These are phyloP conservation scores for Eriosoma lanigerum DNA, from an alignment of 1,140 invertebrate genomes.

Conservation along the genomic window DNA sequence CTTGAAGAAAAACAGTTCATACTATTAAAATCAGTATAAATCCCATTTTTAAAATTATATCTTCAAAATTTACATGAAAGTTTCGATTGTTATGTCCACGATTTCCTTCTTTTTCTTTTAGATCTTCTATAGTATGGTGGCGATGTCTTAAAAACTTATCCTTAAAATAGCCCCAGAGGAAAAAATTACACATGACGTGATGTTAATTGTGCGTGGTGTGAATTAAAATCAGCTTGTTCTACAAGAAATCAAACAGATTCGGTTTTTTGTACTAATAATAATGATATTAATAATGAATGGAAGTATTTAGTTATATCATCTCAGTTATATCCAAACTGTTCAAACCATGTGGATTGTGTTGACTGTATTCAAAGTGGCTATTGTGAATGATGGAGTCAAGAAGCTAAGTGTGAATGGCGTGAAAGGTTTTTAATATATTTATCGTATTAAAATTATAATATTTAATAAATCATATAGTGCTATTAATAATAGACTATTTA, in stretches of 20 bases:
- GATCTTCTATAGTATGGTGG: background rate
- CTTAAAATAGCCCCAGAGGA: background rate
- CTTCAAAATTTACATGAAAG: background rate
- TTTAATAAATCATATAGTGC: too few relatives aligned
- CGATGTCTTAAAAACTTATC: background rate
- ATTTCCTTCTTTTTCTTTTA: background rate
- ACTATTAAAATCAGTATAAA: background rate
- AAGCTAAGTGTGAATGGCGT: conserved; percentile 77
- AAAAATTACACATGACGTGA: conserved; percentile 63
- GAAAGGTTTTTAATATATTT: conserved; percentile 66
- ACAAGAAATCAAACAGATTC: conserved; percentile 67
- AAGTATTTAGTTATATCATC: conserved; percentile 78
- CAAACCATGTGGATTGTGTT: conserved; percentile 83
- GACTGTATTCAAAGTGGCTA: conserved; percentile 69
- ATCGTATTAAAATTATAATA: too few relatives aligned
- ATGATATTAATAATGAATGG: conserved; percentile 65
- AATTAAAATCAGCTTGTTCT: conserved; percentile 68
- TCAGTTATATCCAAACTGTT: conserved; percentile 80
- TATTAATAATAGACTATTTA: too few relatives aligned
- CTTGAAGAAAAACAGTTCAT: background rate
- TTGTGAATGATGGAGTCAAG: conserved; percentile 86
- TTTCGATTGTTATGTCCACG: background rate
- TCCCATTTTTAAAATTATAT: too few relatives aligned
- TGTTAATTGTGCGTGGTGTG: conserved; percentile 87
- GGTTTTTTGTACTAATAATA: conserved; percentile 61